Base-by-base conservation (phyloP, 2,888 invertebrate species). In the Zhuqinia jingwanae region DNA sequence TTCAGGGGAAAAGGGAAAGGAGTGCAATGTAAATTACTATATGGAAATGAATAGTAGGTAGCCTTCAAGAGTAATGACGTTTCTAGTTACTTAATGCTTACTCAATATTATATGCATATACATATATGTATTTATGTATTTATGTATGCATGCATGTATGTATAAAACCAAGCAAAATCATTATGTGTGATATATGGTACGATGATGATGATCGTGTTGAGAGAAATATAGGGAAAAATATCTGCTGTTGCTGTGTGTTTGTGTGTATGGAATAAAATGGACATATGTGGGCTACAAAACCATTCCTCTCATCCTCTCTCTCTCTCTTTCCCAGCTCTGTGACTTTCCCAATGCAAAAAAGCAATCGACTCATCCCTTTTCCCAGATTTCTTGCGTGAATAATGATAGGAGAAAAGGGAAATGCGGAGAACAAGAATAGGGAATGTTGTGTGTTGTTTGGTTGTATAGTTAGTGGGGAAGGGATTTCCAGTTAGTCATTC, bases 401-500 rank as follows among this genome's bases (percentile, higher is more conserved):
- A 77, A 77, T 60, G 73, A 81, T 73, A 60, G 58, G 30, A 73
- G 25, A 60, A 47, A 58, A 42, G 17, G 53, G 70, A 70, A 68
- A 70, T 25, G 36, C 70, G 6, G 70, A 70, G 70, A 70, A 45
- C 56, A 81, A 58, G 70, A 42, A 45, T 11, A 68, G 22, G 45
- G 17, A 42, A 47, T 73, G 60, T 60, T 36, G 60, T 60, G 81
- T 30, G n/a, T n/a, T n/a, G n/a, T n/a, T n/a, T n/a, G n/a, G n/a
- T 36, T 8, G 36, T 36, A 8, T 8, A 36, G 42, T 78, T 65
- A 30, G 80, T 56, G 42, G 42, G 56, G 58, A n/a, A 25, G 80
- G 70, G 42, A 80, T 80, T 80, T 80, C 68, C 56, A 80, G 80
- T 80, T 80, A 80, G 56, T 80, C 68, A 80, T 42, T 68, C 79